Evolutionary conservation across 1,140 invertebrate species (phyloP).

Genomic region (Chironomus tepperi): DNA sequence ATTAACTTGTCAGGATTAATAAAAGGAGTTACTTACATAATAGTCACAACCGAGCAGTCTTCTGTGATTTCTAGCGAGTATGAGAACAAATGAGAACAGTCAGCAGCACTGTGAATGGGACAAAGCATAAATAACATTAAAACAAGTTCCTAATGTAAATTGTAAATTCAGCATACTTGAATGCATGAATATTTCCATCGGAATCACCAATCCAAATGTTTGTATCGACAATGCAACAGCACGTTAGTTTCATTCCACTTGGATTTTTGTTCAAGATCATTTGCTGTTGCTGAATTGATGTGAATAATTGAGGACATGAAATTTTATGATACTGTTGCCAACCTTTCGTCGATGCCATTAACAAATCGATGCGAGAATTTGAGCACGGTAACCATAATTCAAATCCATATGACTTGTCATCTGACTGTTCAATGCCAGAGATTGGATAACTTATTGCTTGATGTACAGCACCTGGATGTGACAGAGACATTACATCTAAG

Average conservation of each 20-base stretch:
- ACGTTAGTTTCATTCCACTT: constrained; percentile 27
- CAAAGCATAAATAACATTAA: not conserved
- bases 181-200: constrained; percentile 68
- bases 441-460: constrained; percentile 25
- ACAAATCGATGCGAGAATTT: constrained; percentile 59
- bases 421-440: constrained; percentile 28
- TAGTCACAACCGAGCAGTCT: constrained; percentile 49
- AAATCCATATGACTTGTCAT: constrained; percentile 41
- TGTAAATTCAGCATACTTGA: constrained; percentile 42
- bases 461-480: constrained; percentile 49
- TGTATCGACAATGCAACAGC: constrained; percentile 53
- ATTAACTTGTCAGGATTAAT: too few relatives aligned
- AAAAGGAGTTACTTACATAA: too few relatives aligned
- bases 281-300: not conserved
- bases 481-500: constrained; percentile 65
- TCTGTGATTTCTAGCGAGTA: constrained; percentile 46
- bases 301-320: constrained; percentile 29
- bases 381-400: constrained; percentile 63
- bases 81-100: constrained; percentile 48
- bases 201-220: constrained; percentile 82
- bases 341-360: constrained; percentile 49
- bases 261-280: constrained; percentile 30
- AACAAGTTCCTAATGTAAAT: not conserved
- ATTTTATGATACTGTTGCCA: constrained; percentile 50
- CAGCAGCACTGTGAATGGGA: constrained; percentile 40